Base-by-base conservation (phyloP, 2,113 vertebrate species). In the Gambusia affinis region DNA sequence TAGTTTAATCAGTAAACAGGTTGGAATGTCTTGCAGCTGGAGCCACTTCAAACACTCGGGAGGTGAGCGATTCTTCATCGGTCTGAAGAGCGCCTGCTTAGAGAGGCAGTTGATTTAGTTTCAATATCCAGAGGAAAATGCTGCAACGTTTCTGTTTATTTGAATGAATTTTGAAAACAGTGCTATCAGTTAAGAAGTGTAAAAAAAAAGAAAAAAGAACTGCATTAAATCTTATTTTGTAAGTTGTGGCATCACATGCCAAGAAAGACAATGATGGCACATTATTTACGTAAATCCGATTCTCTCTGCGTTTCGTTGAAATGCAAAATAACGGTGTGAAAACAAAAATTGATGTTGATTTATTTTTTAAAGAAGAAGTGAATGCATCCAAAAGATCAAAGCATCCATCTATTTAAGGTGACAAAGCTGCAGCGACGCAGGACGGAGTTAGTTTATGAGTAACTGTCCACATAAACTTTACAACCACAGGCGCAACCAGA, bases 401-500 rank as follows among this genome's bases (percentile, higher is more conserved):
- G 8, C 4, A 24, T 24, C 51, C 51, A 54, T 15, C 19, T 8
- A 2, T 24, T 54, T 24, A 54, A 2, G 22, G 51, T 54, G 47
- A 5, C 14, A 5, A 51, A 6, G 19, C 47, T 51, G 19, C 51
- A 51, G 47, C 47, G 12, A 44, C 12, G 15, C 42, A 17, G 42
- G 39, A 42, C 12, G 1, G 42, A 17, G 42, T 44, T 44, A 39
- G 63, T 62, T 74, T 74, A 64, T 79, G 75, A 83, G 70, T 64
- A 75, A 63, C 69, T 64, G 75, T 42, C 62, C 61, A 70, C 68
- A 73, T 79, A 8, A 74, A 75, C 33, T 64, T 63, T 60, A 33
- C 66, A 70, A 57, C 35, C 64, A 29, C 19, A 10, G 37, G 63
- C 72, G 73, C 35, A 12, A 14, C 19, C 31, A 30, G 71, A 29